Evolutionary conservation across 2,113 vertebrate genomes (phyloP).

Genomic region (Callionymus lyra): DNA sequence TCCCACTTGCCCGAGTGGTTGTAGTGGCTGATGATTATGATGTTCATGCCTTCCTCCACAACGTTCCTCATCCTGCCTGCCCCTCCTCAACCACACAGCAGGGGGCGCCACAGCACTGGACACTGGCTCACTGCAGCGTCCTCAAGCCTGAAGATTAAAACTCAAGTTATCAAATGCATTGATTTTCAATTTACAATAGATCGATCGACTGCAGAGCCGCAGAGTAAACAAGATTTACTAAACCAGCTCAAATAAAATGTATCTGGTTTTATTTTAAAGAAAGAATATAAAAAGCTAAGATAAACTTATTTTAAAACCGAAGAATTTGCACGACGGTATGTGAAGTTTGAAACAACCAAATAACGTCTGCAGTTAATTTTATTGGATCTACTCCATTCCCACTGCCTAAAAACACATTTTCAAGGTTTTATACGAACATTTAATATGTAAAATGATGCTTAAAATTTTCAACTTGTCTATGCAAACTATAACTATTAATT

Average conservation of each 20-base stretch:
- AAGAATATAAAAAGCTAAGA: no score
- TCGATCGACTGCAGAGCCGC: no score
- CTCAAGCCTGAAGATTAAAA: conserved; percentile 17
- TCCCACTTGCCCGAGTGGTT: conserved; percentile 71
- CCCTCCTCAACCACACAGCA: conserved; percentile 49
- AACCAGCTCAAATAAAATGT: no score
- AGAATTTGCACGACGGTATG: no score
- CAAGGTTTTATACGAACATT: no score
- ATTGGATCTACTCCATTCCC: background rate
- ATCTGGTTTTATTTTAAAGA: no score
- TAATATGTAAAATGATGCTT: no score
- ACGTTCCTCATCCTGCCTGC: conserved; percentile 37
- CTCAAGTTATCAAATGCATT: background rate
- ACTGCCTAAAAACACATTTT: background rate
- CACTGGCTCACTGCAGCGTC: conserved; percentile 24
- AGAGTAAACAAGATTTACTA: no score
- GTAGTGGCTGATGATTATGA: conserved; percentile 60
- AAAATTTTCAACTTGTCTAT: no score
- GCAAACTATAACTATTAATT: background rate
- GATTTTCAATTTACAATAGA: no score
- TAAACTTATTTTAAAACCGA: no score
- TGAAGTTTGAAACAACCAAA: background rate
- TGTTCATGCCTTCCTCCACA: conserved; percentile 56
- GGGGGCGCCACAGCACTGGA: conserved; percentile 55
- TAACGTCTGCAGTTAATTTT: background rate